Percentiles rank a stretch among this genome's conserved stretches.
phyloP scores from a whole-genome alignment of 2,888 invertebrate species.

The Nomada lathburiana region DNA sequence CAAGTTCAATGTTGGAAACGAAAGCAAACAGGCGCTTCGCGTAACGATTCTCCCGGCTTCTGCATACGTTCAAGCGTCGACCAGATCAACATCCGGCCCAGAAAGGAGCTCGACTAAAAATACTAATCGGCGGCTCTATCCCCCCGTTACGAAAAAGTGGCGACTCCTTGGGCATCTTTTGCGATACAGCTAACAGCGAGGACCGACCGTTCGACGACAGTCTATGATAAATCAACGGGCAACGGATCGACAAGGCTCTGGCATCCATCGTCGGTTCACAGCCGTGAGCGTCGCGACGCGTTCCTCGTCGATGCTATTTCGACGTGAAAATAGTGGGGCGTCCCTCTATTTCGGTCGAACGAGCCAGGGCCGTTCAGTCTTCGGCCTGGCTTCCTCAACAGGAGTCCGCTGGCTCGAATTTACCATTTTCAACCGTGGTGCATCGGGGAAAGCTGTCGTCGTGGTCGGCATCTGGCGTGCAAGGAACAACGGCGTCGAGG shows the following conservation, averaged over 20 bases:
- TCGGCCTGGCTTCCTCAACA: slow-evolving; percentile 77
- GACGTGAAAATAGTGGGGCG: slow-evolving; percentile 76
- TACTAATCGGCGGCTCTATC: slow-evolving; percentile 15
- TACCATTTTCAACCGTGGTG: slow-evolving; percentile 28
- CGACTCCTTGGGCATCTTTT: background rate
- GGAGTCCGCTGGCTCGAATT: slow-evolving; percentile 67
- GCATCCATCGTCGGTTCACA: slow-evolving; percentile 45
- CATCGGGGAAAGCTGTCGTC: background rate
- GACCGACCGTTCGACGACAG: slow-evolving; percentile 8
- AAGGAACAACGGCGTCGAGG: background rate
- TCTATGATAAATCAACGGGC: slow-evolving; percentile 55
- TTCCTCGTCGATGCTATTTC: slow-evolving; percentile 66
- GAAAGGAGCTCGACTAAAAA: slow-evolving; percentile 40
- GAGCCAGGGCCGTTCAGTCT: slow-evolving; percentile 80
- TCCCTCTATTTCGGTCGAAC: slow-evolving; percentile 82
- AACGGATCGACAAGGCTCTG: slow-evolving; percentile 62
- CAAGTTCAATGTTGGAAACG: slow-evolving; percentile 37
- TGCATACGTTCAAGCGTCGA: background rate
- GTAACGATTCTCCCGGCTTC: background rate
- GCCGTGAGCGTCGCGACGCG: slow-evolving; percentile 62
- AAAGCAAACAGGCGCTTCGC: slow-evolving; percentile 17
- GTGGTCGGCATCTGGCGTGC: background rate
- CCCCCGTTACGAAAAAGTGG: slow-evolving; percentile 7
- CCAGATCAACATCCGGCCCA: slow-evolving; percentile 3
- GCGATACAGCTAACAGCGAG: slow-evolving; percentile 6